Evolutionary conservation across 2,888 invertebrate species (phyloP), one percentile per base, ranked within the genome.

Genomic region (Petrolisthes manimaculis): DNA sequence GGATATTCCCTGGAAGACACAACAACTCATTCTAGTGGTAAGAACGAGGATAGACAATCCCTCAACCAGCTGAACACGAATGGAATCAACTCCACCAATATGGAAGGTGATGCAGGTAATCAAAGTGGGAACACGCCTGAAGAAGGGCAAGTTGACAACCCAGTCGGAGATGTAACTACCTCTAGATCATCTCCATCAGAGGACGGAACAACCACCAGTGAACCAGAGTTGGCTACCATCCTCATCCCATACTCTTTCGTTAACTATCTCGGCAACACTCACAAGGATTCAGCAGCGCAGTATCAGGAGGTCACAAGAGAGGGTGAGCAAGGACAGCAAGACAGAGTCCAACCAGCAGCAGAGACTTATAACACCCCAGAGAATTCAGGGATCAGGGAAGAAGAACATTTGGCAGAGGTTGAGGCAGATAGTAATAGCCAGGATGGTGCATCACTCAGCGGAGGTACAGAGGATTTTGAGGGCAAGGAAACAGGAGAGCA

Each of bases 211-310:
- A 81, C 84, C 37, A 77, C 81, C 3, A 54, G 51, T 14, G 75
- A 80, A n/a, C 51, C 88, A 2, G 84, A 88, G 3, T 8, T 88
- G 18, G 88, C 88, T 6, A 88, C 88, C 5, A 83, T 88, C 12
- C 84, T 88, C 37, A 84, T 88, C 9, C 88, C 88, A 8, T 80
- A 53, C 61, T 88, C 88, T 18, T 84, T 88, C 51, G 84, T 88
- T 51, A 61, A 85, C 24, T 85, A 79, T 18, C 71, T 85, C 0
- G 85, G 85, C 5, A 78, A 85, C 4, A 18, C 12, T 12, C 51
- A 61, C 61, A 78, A 74, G 51, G 18, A n/a, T 0, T 9, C n/a
- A 51, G 5, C 24, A 24, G 12, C 21, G 21, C 14, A 8, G 18
- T 55, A 3, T 55, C 12, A 56, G 24, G 80, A 21, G 4, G 61